Evolutionary conservation across 2,888 invertebrate species (phyloP).

Genomic region (Perizoma affinitatum): DNA sequence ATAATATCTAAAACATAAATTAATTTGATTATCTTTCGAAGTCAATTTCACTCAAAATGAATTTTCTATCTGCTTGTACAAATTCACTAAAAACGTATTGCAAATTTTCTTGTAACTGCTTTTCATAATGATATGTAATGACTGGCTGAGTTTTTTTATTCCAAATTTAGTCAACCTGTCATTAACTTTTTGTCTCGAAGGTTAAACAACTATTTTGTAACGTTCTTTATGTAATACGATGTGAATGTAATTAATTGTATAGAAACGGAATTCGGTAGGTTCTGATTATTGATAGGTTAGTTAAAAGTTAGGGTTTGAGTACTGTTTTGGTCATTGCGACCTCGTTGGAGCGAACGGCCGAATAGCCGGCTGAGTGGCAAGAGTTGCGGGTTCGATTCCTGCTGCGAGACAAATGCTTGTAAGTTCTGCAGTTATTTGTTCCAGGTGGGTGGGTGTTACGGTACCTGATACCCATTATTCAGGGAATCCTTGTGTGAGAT

Average conservation of each 20-base stretch:
- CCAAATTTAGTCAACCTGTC: constrained; percentile 11
- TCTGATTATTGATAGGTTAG: background rate
- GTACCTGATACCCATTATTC: no score
- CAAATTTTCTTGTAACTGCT: constrained; percentile 20
- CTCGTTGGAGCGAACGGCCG: background rate
- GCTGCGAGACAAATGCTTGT: no score
- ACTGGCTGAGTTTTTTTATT: constrained; percentile 22
- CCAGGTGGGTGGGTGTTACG: no score
- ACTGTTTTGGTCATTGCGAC: no score
- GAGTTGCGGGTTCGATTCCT: no score
- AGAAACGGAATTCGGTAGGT: background rate
- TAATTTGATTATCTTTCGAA: background rate
- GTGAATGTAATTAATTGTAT: background rate
- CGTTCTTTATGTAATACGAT: background rate
- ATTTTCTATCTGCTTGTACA: constrained; percentile 18
- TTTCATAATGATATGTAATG: constrained; percentile 30
- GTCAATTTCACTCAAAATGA: background rate
- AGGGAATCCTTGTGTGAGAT: no score
- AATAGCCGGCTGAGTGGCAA: no score
- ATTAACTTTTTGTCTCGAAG: constrained; percentile 23
- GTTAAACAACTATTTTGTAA: constrained; percentile 10
- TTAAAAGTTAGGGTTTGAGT: background rate
- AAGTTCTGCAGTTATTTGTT: no score
- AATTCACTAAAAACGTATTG: constrained; percentile 14
- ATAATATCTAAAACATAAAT: no score